These are phyloP conservation scores for Aurelia sp. DNA, from an alignment of 30 jellyfish, hydroid and myxozoan species.

Conservation along the genomic window DNA sequence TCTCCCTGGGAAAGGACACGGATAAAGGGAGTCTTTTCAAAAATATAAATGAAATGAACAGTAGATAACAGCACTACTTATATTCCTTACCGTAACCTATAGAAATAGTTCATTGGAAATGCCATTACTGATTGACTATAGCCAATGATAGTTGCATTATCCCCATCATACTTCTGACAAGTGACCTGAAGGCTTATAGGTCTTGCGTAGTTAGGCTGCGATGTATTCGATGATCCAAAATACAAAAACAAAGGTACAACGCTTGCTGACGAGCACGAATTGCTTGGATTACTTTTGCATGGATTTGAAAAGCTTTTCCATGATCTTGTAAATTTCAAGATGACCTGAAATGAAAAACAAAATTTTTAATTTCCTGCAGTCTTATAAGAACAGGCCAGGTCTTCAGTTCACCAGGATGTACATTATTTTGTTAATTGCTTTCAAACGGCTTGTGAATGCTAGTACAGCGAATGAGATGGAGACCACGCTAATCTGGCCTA, in stretches of 20 bases:
- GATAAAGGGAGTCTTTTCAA: no score
- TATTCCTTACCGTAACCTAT: slow-evolving; percentile 13
- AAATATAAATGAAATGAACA: no score
- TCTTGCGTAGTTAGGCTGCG: slow-evolving; percentile 6
- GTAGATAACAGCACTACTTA: no score
- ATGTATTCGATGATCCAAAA: slow-evolving; percentile 1
- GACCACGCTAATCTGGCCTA: no score
- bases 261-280: not conserved
- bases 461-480: no score
- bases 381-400: not conserved
- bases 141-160: slow-evolving; percentile 3
- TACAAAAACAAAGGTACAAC: slow-evolving; percentile 5
- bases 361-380: no score
- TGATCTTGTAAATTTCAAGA: slow-evolving; percentile 2
- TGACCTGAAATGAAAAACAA: slow-evolving; percentile 2
- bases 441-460: no score
- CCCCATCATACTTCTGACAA: not conserved
- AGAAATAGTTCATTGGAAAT: not conserved
- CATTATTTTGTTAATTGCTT: no score
- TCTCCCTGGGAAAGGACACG: no score
- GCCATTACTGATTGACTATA: not conserved
- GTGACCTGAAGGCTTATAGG: not conserved
- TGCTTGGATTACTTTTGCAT: not conserved
- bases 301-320: slow-evolving; percentile 12
- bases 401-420: no score